Percentiles rank a stretch among this genome's conserved stretches.
Conservation (phyloP, 2,113 vertebrate species). For the Gallinago paraguaiae region DNA sequence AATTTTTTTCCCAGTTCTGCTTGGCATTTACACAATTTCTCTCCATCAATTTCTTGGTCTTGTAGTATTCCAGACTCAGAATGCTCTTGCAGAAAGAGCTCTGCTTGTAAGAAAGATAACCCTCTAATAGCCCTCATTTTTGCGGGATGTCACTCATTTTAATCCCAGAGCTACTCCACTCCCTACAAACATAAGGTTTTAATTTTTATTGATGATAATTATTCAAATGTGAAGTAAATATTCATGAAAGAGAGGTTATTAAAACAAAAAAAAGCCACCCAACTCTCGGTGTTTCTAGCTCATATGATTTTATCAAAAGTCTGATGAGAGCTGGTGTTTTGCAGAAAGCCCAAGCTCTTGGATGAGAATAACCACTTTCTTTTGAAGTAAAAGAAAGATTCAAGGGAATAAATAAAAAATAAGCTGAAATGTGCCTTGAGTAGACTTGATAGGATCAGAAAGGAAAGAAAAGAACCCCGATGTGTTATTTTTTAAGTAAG, state of each 20-base stretch:
- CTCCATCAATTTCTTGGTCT: background rate
- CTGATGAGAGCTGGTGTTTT: slow-evolving; percentile 23
- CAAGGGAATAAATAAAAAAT: slow-evolving; percentile 39
- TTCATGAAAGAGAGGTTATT: slow-evolving; percentile 31
- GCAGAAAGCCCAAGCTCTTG: background rate
- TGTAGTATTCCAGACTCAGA: background rate
- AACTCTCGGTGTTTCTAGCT: background rate
- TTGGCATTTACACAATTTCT: background rate
- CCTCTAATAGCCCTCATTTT: background rate
- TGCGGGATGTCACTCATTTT: slow-evolving; percentile 50
- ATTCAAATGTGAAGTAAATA: slow-evolving; percentile 49
- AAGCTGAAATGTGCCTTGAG: slow-evolving; percentile 17
- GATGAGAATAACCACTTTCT: slow-evolving; percentile 6
- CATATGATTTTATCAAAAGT: slow-evolving; percentile 5
- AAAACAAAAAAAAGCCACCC: background rate
- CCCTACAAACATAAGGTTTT: slow-evolving; percentile 8
- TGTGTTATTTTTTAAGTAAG: background rate
- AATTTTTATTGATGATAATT: slow-evolving; percentile 29
- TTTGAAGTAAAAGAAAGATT: slow-evolving; percentile 26
- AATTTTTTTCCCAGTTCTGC: background rate
- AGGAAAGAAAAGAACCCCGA: slow-evolving; percentile 2
- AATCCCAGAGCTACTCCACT: slow-evolving; percentile 9
- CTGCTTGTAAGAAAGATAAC: background rate
- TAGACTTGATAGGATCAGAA: background rate
- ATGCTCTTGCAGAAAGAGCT: background rate